A percentile compares a stretch with the other conserved stretches of the same genome.
phyloP scores from a whole-genome alignment of 2,888 invertebrate species.

The Phortica magna region DNA sequence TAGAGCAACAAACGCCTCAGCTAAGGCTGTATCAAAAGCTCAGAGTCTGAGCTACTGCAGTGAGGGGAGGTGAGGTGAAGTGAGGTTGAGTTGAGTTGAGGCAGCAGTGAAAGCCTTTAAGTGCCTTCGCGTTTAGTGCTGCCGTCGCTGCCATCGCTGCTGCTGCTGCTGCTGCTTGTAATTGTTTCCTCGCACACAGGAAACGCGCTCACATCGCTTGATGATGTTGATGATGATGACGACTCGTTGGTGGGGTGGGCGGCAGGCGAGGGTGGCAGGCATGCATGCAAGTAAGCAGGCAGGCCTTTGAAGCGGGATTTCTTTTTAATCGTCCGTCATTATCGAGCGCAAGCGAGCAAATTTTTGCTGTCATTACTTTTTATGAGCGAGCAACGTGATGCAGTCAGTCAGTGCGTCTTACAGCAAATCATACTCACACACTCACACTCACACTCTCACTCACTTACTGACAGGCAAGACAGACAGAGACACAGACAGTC shows the following conservation, averaged over 20 bases:
- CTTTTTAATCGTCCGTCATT: slow-evolving; percentile 61
- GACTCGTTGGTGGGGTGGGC: slow-evolving; percentile 33
- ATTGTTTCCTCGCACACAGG: slow-evolving; percentile 23
- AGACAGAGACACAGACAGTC: neutral
- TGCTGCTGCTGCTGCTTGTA: slow-evolving; percentile 21
- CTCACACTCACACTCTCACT: neutral
- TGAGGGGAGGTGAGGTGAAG: neutral
- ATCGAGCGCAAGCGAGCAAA: slow-evolving; percentile 60
- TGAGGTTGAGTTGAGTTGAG: neutral
- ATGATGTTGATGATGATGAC: neutral
- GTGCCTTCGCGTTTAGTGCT: slow-evolving; percentile 24
- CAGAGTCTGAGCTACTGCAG: neutral
- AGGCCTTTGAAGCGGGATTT: slow-evolving; percentile 50
- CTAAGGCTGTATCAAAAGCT: too few relatives aligned
- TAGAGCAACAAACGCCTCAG: neutral
- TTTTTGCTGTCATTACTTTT: slow-evolving; percentile 70
- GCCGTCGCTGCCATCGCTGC: neutral
- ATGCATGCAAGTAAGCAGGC: slow-evolving; percentile 33
- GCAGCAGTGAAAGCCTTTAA: slow-evolving; percentile 26
- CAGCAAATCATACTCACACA: too few relatives aligned
- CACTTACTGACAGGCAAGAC: neutral
- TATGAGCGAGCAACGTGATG: slow-evolving; percentile 67
- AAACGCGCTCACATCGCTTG: slow-evolving; percentile 1
- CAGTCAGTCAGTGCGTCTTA: slow-evolving; percentile 53
- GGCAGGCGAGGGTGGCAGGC: neutral